A percentile compares a stretch with the other conserved stretches of the same genome.
Conservation (phyloP, 1,140 invertebrate genomes). For the Archivesica marissinica region DNA sequence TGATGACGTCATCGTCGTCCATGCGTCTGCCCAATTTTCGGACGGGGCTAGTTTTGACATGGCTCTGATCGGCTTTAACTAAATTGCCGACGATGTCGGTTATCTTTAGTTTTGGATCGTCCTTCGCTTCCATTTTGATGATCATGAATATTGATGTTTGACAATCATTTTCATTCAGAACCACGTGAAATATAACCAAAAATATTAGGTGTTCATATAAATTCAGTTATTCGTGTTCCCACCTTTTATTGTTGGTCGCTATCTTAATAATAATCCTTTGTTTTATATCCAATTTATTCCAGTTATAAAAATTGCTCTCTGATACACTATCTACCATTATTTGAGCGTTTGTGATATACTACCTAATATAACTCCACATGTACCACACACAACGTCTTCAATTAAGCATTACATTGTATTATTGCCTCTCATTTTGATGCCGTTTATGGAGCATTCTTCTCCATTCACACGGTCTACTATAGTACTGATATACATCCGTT, state of each 20-base stretch:
- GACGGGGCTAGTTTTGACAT: background rate
- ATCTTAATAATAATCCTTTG: background rate
- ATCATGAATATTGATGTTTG: background rate
- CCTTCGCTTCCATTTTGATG: constrained; percentile 34
- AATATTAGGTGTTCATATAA: too few species aligned
- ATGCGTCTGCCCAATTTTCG: background rate
- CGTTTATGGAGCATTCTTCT: too few species aligned
- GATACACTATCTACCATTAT: background rate
- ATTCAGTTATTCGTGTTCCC: too few species aligned
- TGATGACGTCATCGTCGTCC: constrained; percentile 47
- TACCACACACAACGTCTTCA: too few species aligned
- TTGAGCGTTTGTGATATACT: background rate
- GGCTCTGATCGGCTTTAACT: constrained; percentile 52
- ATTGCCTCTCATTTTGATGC: too few species aligned
- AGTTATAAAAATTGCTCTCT: background rate
- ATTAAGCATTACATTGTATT: too few species aligned
- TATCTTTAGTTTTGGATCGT: constrained; percentile 45
- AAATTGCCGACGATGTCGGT: constrained; percentile 47
- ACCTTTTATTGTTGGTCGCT: background rate
- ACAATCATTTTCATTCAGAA: background rate
- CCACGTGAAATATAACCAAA: background rate
- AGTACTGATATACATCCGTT: background rate
- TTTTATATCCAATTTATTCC: background rate
- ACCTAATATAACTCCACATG: background rate
- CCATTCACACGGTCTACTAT: background rate